A percentile compares a stretch with the other conserved stretches of the same genome.
phyloP scores from a whole-genome alignment of 2,888 invertebrate genomes.

The Pheosia gnoma region DNA sequence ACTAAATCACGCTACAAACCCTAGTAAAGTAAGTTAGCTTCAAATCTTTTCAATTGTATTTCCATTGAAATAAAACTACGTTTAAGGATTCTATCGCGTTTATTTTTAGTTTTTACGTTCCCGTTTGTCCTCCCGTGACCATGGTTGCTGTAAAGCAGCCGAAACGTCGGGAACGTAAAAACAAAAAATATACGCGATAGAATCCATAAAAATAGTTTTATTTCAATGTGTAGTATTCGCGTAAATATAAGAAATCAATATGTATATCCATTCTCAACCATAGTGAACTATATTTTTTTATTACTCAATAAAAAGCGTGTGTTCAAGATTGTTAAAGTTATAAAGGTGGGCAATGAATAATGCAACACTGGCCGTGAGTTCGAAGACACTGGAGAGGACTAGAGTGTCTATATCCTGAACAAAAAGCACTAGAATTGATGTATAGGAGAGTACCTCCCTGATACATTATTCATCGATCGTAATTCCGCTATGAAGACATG shows the following conservation, averaged over 20 bases:
- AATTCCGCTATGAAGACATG: not conserved
- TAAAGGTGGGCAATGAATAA: not conserved
- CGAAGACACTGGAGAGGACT: not conserved
- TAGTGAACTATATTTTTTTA: not conserved
- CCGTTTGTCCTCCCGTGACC: no score
- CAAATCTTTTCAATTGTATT: no score
- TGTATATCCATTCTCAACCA: not conserved
- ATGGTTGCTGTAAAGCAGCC: no score
- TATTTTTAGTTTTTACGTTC: no score
- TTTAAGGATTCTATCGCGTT: no score
- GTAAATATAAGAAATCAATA: not conserved
- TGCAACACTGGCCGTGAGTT: not conserved
- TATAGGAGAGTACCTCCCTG: not conserved
- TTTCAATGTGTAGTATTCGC: no score
- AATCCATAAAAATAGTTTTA: no score
- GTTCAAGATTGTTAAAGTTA: not conserved
- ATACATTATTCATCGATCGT: not conserved
- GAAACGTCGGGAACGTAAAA: no score
- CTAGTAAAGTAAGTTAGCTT: no score
- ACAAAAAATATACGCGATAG: no score
- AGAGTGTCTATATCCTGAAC: constrained; percentile 3
- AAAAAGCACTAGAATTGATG: constrained; percentile 6
- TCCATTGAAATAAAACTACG: no score
- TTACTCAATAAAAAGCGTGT: not conserved
- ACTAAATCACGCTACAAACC: no score